A percentile compares a stretch with the other conserved stretches of the same genome.
phyloP scores from a whole-genome alignment of 2,888 invertebrate species.

The Bembecia ichneumoniformis region DNA sequence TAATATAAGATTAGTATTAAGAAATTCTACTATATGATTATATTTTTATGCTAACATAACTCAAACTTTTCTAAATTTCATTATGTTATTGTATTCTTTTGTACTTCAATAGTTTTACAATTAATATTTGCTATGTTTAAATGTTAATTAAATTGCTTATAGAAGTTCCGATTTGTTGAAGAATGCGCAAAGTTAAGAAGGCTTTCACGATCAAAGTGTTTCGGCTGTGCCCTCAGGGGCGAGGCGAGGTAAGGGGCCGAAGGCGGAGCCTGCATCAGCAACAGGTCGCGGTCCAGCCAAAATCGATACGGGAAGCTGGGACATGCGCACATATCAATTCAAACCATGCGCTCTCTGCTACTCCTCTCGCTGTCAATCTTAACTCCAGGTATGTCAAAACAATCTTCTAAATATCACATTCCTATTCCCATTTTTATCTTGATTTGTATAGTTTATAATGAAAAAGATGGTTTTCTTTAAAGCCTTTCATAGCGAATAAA shows the following conservation, averaged over 20 bases:
- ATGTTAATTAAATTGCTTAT: too few relatives aligned
- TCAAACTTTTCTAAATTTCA: too few relatives aligned
- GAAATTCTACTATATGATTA: too few relatives aligned
- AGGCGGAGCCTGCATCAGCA: conserved; percentile 46
- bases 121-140: too few relatives aligned
- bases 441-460: too few relatives aligned
- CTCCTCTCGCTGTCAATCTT: conserved; percentile 51
- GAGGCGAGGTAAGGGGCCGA: conserved; percentile 11
- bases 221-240: conserved; percentile 16
- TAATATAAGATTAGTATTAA: too few relatives aligned
- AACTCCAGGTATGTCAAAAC: conserved; percentile 52
- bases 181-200: conserved; percentile 59
- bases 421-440: neutral
- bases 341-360: conserved; percentile 54
- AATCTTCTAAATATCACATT: conserved; percentile 4
- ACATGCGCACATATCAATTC: conserved; percentile 49
- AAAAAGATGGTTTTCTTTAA: too few relatives aligned
- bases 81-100: too few relatives aligned
- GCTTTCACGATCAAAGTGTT: conserved; percentile 55
- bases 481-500: too few relatives aligned
- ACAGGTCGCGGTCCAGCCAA: conserved; percentile 52
- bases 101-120: too few relatives aligned
- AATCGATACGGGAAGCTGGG: conserved; percentile 62
- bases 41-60: too few relatives aligned
- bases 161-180: conserved; percentile 32